These are phyloP conservation scores for Epinephelus coioides DNA, from an alignment of 2,797 vertebrate genomes.

Conservation along the genomic window DNA sequence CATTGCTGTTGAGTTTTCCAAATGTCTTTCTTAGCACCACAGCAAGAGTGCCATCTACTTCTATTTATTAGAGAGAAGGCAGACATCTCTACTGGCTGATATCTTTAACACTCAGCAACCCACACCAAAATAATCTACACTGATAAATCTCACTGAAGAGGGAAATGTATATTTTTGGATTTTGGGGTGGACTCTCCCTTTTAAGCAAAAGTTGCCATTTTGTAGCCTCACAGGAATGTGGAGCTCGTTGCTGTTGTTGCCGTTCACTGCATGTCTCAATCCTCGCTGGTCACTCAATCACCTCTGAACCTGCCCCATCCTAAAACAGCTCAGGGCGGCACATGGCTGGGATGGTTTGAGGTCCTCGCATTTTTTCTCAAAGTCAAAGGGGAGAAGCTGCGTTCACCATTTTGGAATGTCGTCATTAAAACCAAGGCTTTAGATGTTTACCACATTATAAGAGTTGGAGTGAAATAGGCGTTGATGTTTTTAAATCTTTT, in stretches of 20 bases:
- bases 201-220: constrained; percentile 20
- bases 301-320: constrained; percentile 65
- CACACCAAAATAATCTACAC: too few species aligned
- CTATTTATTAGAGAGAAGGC: too few species aligned
- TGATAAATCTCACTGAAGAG: too few species aligned
- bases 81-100: too few species aligned
- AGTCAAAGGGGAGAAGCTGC: constrained; percentile 42
- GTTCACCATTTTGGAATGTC: constrained; percentile 3
- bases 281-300: constrained; percentile 42
- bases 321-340: constrained; percentile 63
- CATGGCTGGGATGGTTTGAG: constrained; percentile 62
- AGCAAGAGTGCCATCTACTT: too few species aligned
- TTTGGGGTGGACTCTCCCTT: too few species aligned
- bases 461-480: not conserved
- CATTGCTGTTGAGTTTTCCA: too few species aligned
- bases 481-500: not conserved
- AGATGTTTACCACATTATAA: not conserved
- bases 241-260: constrained; percentile 45
- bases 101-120: too few species aligned
- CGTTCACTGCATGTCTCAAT: constrained; percentile 56
- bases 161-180: too few species aligned
- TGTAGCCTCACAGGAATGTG: constrained; percentile 23
- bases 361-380: constrained; percentile 62
- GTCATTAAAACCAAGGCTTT: not conserved
- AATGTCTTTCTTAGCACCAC: too few species aligned